Evolutionary conservation across 2,797 vertebrate species (phyloP).

Genomic region (Cuculus canorus): DNA sequence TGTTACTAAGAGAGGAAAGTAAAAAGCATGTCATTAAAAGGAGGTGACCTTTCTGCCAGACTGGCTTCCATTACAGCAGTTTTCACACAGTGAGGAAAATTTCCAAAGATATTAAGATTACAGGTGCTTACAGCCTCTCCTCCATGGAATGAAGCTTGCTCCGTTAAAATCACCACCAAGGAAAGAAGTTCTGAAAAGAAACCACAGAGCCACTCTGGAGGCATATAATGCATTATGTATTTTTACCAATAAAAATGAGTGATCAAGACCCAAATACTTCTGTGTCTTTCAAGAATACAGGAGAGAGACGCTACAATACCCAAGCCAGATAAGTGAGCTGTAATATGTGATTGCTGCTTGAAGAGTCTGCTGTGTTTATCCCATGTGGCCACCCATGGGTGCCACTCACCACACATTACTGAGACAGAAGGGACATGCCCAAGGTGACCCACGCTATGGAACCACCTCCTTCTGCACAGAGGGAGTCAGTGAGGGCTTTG

Average conservation of each 20-base stretch:
- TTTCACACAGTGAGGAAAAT: conserved; percentile 14
- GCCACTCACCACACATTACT: rapidly evolving
- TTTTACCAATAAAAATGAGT: not conserved
- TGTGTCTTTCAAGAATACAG: not conserved
- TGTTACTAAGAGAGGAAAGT: not conserved
- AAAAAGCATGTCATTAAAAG: not conserved
- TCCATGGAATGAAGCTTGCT: not conserved
- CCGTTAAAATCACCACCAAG: not conserved
- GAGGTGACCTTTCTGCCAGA: conserved; percentile 45
- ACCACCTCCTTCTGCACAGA: not conserved
- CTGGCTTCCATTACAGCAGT: conserved; percentile 4
- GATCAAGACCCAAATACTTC: not conserved
- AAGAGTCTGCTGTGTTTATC: not conserved
- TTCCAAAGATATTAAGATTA: not conserved
- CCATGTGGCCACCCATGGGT: not conserved
- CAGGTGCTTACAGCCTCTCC: not conserved
- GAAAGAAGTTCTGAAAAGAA: not conserved
- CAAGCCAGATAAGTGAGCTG: not conserved
- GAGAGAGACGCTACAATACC: not conserved
- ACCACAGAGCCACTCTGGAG: not conserved
- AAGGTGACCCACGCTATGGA: not conserved
- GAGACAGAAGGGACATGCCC: not conserved
- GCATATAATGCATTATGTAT: not conserved
- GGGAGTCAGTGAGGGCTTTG: not conserved
- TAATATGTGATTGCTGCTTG: not conserved